phyloP scores from a whole-genome alignment of 2,888 invertebrate genomes.

The Bugulina stolonifera region DNA sequence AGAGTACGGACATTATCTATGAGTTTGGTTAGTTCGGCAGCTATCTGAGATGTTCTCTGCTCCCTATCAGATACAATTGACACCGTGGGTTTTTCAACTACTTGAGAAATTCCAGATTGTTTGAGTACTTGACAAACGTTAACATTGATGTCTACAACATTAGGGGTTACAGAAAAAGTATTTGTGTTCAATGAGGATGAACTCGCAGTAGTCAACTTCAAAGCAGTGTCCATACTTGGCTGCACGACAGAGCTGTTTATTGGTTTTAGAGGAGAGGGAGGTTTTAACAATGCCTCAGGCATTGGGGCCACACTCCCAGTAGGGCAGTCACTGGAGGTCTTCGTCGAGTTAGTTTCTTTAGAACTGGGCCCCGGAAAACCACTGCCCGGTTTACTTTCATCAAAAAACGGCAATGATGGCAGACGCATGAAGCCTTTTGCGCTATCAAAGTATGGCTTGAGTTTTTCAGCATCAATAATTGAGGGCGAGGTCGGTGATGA shows the following conservation, averaged over 20 bases:
- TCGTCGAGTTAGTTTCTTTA: neutral
- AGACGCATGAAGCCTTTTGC: neutral
- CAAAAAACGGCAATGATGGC: neutral
- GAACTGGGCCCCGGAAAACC: too few relatives aligned
- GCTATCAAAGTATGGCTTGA: conserved; percentile 2
- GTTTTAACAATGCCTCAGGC: neutral
- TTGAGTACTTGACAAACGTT: too few relatives aligned
- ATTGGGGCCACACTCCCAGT: neutral
- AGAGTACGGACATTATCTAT: too few relatives aligned
- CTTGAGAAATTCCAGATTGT: too few relatives aligned
- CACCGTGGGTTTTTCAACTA: too few relatives aligned
- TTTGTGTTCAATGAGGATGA: too few relatives aligned
- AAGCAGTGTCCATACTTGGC: neutral
- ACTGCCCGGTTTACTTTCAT: neutral
- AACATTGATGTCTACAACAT: too few relatives aligned
- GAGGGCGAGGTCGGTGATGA: neutral
- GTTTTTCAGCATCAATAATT: neutral
- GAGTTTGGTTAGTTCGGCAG: too few relatives aligned
- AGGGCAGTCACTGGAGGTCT: neutral
- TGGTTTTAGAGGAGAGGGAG: neutral
- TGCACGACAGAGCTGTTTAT: neutral
- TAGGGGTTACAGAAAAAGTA: too few relatives aligned
- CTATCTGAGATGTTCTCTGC: too few relatives aligned
- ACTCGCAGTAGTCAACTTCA: neutral
- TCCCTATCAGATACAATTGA: too few relatives aligned